These are phyloP conservation scores for Caprella mutica DNA, from an alignment of 2,888 invertebrate genomes.

Conservation along the genomic window DNA sequence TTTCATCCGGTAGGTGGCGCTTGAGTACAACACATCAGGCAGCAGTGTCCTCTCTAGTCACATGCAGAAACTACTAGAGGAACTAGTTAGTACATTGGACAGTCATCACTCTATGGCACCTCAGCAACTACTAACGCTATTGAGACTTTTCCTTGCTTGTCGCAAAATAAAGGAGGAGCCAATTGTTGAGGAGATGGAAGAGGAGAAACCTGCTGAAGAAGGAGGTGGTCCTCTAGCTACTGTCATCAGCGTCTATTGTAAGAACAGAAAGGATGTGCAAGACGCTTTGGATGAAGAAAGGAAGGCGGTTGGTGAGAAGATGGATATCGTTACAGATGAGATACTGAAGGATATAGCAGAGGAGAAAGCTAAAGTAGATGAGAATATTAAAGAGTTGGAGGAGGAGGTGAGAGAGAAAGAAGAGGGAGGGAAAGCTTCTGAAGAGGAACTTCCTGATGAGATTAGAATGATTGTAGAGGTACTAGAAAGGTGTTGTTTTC, in stretches of 20 bases:
- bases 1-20: too few species aligned
- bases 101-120: constrained; percentile 10
- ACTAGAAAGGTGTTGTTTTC: constrained; percentile 17
- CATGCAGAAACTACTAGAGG: constrained; percentile 19
- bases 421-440: background rate
- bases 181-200: too few species aligned
- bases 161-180: background rate
- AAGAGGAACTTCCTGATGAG: constrained; percentile 13
- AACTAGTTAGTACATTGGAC: constrained; percentile 18
- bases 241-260: background rate
- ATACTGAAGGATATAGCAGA: background rate
- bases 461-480: constrained; percentile 18
- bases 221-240: background rate
- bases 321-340: constrained; percentile 4
- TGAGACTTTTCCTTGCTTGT: constrained; percentile 2
- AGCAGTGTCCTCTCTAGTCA: background rate
- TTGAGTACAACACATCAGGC: too few species aligned
- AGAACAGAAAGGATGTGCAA: background rate
- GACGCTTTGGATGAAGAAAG: too few species aligned
- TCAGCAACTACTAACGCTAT: constrained; percentile 17
- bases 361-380: background rate
- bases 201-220: background rate
- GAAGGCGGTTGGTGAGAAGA: background rate
- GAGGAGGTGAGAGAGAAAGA: too few species aligned
- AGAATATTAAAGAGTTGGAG: too few species aligned